These are phyloP conservation scores for Oryzias javanicus DNA, from an alignment of 2,113 vertebrate genomes.

Conservation along the genomic window DNA sequence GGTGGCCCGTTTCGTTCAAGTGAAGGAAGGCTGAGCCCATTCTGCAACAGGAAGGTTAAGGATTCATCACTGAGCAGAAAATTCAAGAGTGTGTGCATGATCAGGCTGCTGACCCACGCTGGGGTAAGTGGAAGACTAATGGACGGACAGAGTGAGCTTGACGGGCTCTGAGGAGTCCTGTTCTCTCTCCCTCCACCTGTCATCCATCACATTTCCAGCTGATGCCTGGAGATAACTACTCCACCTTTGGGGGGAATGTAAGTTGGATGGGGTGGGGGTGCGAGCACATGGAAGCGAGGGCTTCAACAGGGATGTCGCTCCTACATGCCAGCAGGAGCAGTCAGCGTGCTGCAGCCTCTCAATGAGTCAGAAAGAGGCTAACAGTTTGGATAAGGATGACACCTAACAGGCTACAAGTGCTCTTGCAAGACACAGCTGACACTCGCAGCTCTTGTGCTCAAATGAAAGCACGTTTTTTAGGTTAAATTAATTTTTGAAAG, in stretches of 20 bases:
- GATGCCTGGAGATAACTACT: constrained; percentile 73
- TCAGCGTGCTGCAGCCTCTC: constrained; percentile 24
- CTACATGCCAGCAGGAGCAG: constrained; percentile 23
- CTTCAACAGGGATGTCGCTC: constrained; percentile 25
- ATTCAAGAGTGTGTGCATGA: constrained; percentile 53
- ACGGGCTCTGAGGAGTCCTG: constrained; percentile 72
- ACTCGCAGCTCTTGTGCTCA: constrained; percentile 1
- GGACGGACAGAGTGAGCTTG: constrained; percentile 65
- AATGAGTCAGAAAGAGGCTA: constrained; percentile 23
- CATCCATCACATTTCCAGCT: constrained; percentile 71
- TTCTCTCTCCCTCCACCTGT: constrained; percentile 56
- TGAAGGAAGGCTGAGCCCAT: constrained; percentile 43
- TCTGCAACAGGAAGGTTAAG: constrained; percentile 41
- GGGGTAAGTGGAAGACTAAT: constrained; percentile 74
- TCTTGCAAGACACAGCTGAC: constrained; percentile 4
- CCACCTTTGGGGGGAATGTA: constrained; percentile 31
- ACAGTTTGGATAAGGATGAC: constrained; percentile 25
- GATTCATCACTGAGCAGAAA: constrained; percentile 68
- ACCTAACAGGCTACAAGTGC: neutral
- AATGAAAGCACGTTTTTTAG: constrained; percentile 2
- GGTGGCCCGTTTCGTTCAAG: constrained; percentile 43
- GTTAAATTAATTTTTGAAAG: constrained; percentile 14
- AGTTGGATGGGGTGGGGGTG: constrained; percentile 5
- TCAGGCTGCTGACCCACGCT: constrained; percentile 64
- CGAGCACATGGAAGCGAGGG: constrained; percentile 8